A percentile compares a stretch with the other conserved stretches of the same genome.
Conservation (phyloP, 2,113 vertebrate genomes). For the Neotragus moschatus region DNA sequence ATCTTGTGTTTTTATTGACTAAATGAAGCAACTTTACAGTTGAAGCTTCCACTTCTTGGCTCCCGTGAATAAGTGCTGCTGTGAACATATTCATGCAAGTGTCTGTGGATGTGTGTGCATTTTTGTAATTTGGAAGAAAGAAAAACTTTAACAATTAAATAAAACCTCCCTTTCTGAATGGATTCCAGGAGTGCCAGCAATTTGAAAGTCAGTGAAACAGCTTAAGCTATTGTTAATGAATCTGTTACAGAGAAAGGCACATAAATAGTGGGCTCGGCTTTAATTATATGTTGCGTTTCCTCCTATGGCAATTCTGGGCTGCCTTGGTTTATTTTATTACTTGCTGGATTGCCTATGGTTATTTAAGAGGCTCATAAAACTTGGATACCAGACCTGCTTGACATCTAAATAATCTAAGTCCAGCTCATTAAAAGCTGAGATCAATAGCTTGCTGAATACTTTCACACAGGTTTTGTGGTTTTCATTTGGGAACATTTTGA, state of each 20-base stretch:
- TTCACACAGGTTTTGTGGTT: neutral
- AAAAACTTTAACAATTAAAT: neutral
- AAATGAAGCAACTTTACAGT: neutral
- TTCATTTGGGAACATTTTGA: neutral
- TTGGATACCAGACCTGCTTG: slow-evolving; percentile 52
- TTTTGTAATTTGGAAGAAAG: neutral
- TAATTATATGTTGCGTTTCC: slow-evolving; percentile 41
- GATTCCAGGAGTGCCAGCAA: slow-evolving; percentile 16
- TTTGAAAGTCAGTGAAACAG: slow-evolving; percentile 51
- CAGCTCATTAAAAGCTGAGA: slow-evolving; percentile 57
- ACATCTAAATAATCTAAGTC: slow-evolving; percentile 49
- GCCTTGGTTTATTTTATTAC: slow-evolving; percentile 24
- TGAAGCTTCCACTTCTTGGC: neutral
- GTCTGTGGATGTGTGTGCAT: neutral
- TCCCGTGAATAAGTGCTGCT: neutral
- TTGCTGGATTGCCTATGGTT: slow-evolving; percentile 31
- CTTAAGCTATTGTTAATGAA: slow-evolving; percentile 18
- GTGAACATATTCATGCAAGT: neutral
- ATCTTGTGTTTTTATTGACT: neutral
- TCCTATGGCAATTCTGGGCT: neutral
- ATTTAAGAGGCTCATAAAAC: slow-evolving; percentile 65
- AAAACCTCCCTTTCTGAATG: neutral
- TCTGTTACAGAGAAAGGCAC: slow-evolving; percentile 5
- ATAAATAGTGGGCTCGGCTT: slow-evolving; percentile 28
- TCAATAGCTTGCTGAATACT: slow-evolving; percentile 43